Evolutionary conservation across 2,797 vertebrate species (phyloP).

Genomic region (Paguma larvata): DNA sequence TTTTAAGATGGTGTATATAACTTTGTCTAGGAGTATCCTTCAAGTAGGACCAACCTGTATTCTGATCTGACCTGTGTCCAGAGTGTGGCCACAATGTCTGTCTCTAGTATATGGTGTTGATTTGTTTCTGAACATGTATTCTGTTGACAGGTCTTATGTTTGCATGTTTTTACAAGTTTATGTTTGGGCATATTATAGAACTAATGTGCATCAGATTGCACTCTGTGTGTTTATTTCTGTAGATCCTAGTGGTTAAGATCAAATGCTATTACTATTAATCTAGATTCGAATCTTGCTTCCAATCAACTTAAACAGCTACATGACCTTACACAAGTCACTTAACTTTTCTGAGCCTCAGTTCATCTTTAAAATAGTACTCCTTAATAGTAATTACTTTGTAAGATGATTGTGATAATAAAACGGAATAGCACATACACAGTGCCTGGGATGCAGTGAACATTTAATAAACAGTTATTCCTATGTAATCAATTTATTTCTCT

Average conservation of each 20-base stretch:
- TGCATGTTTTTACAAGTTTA: not conserved
- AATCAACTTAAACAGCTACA: not conserved
- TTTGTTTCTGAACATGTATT: not conserved
- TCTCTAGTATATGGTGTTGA: not conserved
- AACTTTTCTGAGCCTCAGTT: not conserved
- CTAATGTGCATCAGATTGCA: not conserved
- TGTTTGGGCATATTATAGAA: not conserved
- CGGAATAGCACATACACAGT: not conserved
- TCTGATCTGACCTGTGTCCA: not conserved
- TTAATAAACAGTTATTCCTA: not conserved
- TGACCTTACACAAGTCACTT: not conserved
- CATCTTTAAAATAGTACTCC: conserved; percentile 11
- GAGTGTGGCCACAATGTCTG: not conserved
- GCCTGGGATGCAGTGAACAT: not conserved
- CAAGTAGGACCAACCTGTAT: not conserved
- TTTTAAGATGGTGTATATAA: not conserved
- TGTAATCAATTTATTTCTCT: conserved; percentile 2
- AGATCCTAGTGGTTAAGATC: not conserved
- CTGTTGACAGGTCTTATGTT: not conserved
- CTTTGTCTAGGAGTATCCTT: not conserved
- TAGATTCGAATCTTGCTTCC: not conserved
- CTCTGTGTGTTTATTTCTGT: not conserved
- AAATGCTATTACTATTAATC: not conserved
- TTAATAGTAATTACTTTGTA: conserved; percentile 17
- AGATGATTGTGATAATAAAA: conserved; percentile 15